Evolutionary conservation across 2,797 vertebrate genomes (phyloP), one percentile per base, ranked within the genome.

Genomic region (Falco rusticolus): DNA sequence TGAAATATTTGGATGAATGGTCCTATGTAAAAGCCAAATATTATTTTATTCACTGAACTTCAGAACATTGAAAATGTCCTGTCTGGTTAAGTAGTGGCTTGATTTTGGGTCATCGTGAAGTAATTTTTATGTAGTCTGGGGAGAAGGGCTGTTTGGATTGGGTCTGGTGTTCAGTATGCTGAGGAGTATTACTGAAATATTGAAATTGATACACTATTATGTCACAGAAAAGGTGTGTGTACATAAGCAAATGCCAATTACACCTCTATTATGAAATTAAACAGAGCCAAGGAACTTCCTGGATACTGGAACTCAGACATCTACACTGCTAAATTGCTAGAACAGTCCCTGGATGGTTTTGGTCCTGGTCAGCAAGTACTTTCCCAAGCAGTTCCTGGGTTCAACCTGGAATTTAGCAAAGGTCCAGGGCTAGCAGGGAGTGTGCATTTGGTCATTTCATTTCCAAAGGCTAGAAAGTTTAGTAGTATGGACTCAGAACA

Each of bases 11-110:
- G 88, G 91, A 94, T 90, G 68, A 92, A 60, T 61, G 12, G 7
- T 64, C 28, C 21, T 87, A 12, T 51, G 9, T 54, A 84, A 89
- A 20, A 68, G 95, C 93, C 93, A 93, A 95, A 88, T 45, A 75
- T 80, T 90, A 87, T 89, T 95, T 92, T 96, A 95, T 91, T 71
- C 88, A 29, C 26, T n/a, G 31, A 87, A 89, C 24, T 87, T 93
- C 79, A 91, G 84, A 89, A 64, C 61, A 81, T 20, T 87, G 64
- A 90, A 96, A 96, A 93, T 87, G 81, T 79, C 56, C 76, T 74
- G 68, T 84, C 68, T 91, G 53, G 18, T 74, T 90, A 91, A 80
- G 51, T 10, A 87, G 68, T 83, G 78, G 41, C 57, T 94, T 90
- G 60, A 80, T 87, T 93, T 96, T 72, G 53, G 53, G 68, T 90